Evolutionary conservation across 2,888 invertebrate species (phyloP).

Genomic region (Crematogaster levior): DNA sequence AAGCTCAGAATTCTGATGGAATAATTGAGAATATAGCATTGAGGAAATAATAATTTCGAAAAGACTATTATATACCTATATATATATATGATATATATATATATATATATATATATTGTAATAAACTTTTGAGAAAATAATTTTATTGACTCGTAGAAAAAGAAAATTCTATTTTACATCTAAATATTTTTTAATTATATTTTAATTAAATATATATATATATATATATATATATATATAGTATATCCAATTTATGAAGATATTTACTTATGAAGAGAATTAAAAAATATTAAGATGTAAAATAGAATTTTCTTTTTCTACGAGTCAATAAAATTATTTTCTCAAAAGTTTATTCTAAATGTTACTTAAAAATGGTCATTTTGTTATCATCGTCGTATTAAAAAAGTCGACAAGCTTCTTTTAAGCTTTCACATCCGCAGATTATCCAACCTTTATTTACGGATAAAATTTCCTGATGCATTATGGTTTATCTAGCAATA

Average conservation of each 20-base stretch:
- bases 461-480: conserved; percentile 11
- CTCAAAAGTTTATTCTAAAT: not conserved
- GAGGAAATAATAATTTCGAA: not conserved
- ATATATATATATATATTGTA: too few relatives aligned
- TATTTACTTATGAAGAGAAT: not conserved
- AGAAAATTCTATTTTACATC: not conserved
- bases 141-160: not conserved
- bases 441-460: conserved; percentile 14
- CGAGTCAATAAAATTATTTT: not conserved
- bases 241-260: not conserved
- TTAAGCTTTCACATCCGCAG: not conserved
- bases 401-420: not conserved
- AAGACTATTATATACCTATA: too few relatives aligned
- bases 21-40: not conserved
- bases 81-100: too few relatives aligned
- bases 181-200: not conserved
- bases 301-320: not conserved
- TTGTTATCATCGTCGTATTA: not conserved
- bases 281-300: not conserved
- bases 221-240: too few relatives aligned
- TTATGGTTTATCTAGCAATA: conserved; percentile 24
- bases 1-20: not conserved
- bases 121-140: not conserved
- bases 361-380: not conserved
- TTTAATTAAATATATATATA: too few relatives aligned